Evolutionary conservation across 2,797 vertebrate genomes (phyloP), one percentile per base, ranked within the genome.

Genomic region (Cyclura pinguis): DNA sequence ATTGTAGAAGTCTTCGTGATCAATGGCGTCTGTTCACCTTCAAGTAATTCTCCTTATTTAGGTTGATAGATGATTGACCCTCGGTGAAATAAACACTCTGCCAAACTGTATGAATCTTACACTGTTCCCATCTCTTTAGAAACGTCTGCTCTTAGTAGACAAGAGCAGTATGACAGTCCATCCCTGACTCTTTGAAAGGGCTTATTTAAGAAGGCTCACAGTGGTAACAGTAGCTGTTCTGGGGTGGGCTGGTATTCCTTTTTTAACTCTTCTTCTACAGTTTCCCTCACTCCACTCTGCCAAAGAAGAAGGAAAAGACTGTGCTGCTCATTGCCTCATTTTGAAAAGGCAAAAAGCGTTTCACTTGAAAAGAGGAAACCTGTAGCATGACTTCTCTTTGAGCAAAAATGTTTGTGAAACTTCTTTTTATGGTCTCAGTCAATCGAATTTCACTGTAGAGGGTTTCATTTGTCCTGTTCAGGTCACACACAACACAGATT

Each of bases 21-120:
- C 89, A 90, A 4, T 84, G 85, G 82, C 87, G 81, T 83, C 9
- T 16, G 0, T 78, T 93, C 35, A 85, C 87, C 84, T 87, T 91
- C 4, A 13, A 55, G 6, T 55, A n/a, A 20, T 90, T 50, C 80
- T 91, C 69, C 76, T 91, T 92, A 91, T 42, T 42, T 52, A 84
- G 38, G 4, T 42, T 87, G 55, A 64, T 83, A 50, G 80, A 90
- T 90, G 84, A 80, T 87, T 81, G 55, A 27, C 10, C 27, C 74
- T 83, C n/a, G 16, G 24, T 90, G 47, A 76, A 47, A 42, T 89
- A 81, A 22, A 62, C 80, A 12, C 2, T 4, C 80, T 93, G 91
- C 0, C 59, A n/a, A 78, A 89, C 52, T 88, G 42, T 87, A 89
- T 87, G 72, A 89, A n/a, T 47, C 78, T 50, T 55, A 88, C 90